Evolutionary conservation across 2,113 vertebrate genomes (phyloP), one percentile per base, ranked within the genome.

Genomic region (Hippocampus abdominalis): DNA sequence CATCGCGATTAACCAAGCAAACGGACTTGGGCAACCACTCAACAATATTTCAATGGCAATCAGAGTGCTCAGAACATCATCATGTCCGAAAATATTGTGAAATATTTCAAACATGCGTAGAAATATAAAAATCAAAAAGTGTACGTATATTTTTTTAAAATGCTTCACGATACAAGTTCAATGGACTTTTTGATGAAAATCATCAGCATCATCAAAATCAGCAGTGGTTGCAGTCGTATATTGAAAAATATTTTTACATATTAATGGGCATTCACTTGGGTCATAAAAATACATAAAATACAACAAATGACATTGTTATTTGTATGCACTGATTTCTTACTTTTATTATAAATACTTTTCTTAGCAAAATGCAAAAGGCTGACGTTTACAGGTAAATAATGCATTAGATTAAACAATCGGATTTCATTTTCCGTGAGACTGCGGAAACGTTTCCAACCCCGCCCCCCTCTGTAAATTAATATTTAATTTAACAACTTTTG

Each of bases 1-100:
- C 86, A 88, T 64, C n/a, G 44, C 64, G 79, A 73, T 82, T 85
- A 88, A 79, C 75, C 84, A 81, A 84, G 84, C 81, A 68, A 49
- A 66, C 51, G 74, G 72, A 85, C 61, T n/a, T 69, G 73, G 36
- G 64, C 63, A 48, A 75, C 70, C 62, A 65, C 65, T 63, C 10
- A 46, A 64, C 8, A 64, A 12, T 25, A 59, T 60, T 56, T 57
- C 59, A 36, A 64, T 6, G 44, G 11, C 15, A 60, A 72, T 48
- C 63, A 46, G 44, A 64, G 53, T 18, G 61, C 65, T 16, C 13
- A 32, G 1, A 60, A 36, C 16, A 32, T 25, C 10, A 63, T 63
- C 7, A 51, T 72, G 61, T 27, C 32, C 27, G 32, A 5, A 62
- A n/a, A 25, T 54, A 62, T 8, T 39, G 60, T 44, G 10, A 54